These are phyloP conservation scores for Homarus gammarus DNA, from an alignment of 2,888 invertebrate genomes.

Conservation along the genomic window DNA sequence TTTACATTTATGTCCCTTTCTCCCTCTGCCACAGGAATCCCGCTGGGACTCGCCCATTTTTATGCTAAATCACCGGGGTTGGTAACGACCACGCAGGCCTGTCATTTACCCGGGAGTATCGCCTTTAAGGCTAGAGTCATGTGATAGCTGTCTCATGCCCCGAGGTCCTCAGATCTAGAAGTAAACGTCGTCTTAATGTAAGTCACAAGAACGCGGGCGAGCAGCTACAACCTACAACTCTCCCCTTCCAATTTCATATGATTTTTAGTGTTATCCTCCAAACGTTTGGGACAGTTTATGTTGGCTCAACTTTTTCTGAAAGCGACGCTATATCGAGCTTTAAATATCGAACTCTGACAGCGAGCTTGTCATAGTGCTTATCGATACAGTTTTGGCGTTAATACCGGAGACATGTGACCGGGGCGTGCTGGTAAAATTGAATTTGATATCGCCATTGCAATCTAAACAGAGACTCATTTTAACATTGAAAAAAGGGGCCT, in stretches of 20 bases:
- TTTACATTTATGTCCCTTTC: slow-evolving; percentile 1
- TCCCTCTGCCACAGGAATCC: background rate
- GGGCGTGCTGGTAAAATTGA: too few species aligned
- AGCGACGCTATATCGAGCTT: background rate
- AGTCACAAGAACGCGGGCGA: background rate
- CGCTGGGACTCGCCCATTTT: background rate
- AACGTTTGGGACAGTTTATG: background rate
- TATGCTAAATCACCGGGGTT: background rate
- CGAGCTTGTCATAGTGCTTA: background rate
- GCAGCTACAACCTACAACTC: background rate
- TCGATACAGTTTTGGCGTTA: background rate
- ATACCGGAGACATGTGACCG: background rate
- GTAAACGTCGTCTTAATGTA: background rate
- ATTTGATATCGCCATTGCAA: too few species aligned
- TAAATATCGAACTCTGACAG: background rate
- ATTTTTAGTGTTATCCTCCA: background rate
- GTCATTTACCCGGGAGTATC: background rate
- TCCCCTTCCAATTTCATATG: background rate
- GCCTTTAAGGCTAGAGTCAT: background rate
- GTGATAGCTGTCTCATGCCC: background rate
- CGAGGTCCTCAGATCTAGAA: background rate
- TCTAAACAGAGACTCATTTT: too few species aligned
- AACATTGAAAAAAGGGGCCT: too few species aligned
- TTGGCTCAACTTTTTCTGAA: background rate
- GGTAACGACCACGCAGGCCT: background rate